Conservation (phyloP, 2,113 vertebrate genomes). For the Tichodroma muraria region DNA sequence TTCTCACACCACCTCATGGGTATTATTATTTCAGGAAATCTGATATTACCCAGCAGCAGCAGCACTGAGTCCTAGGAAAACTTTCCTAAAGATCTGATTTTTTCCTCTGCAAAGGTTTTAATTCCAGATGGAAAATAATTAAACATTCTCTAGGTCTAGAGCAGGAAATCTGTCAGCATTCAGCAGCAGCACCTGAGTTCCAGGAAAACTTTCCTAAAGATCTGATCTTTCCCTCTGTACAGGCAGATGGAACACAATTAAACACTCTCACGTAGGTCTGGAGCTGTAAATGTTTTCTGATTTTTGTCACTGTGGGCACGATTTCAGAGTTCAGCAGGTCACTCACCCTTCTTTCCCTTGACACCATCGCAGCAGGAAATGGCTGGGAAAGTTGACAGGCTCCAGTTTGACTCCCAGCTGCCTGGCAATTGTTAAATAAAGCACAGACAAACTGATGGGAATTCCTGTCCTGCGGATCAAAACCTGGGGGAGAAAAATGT, state of each 20-base stretch:
- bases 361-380: slow-evolving; percentile 94
- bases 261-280: not conserved
- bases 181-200: not conserved
- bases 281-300: not conserved
- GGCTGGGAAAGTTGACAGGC: slow-evolving; percentile 96
- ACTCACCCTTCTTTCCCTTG: slow-evolving; percentile 83
- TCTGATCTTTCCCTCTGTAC: not conserved
- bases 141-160: not conserved
- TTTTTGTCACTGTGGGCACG: not conserved
- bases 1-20: not conserved
- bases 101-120: not conserved
- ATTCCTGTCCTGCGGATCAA: slow-evolving; percentile 89
- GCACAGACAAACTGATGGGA: slow-evolving; percentile 94
- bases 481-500: slow-evolving; percentile 69
- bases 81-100: not conserved
- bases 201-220: not conserved
- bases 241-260: not conserved
- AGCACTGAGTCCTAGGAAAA: not conserved
- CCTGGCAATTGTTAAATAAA: slow-evolving; percentile 89
- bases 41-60: not conserved
- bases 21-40: not conserved
- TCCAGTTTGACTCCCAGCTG: slow-evolving; percentile 88
- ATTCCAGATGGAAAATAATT: not conserved
- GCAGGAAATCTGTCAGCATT: not conserved
- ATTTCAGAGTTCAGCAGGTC: not conserved